A percentile compares a stretch with the other conserved stretches of the same genome.
Evolutionary conservation across 1,140 invertebrate species (phyloP).

Genomic region (Scaptomyza montana): DNA sequence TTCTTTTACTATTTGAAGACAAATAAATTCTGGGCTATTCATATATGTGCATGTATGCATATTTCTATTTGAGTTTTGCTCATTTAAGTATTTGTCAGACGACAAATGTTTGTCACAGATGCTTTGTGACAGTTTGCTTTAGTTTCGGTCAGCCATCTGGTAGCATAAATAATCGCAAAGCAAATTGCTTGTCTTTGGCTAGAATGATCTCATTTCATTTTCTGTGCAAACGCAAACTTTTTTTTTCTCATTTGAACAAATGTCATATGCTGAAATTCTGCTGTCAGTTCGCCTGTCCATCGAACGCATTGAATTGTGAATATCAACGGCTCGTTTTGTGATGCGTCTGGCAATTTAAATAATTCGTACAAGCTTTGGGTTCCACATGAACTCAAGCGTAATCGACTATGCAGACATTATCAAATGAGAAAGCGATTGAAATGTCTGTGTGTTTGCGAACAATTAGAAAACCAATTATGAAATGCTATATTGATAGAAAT

Average conservation of each 20-base stretch:
- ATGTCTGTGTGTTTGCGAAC: neutral
- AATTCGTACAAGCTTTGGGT: slow-evolving; percentile 14
- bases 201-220: slow-evolving; percentile 10
- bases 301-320: slow-evolving; percentile 53
- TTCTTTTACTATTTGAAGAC: slow-evolving; percentile 27
- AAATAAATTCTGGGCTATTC: slow-evolving; percentile 63
- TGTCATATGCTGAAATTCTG: slow-evolving; percentile 77
- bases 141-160: slow-evolving; percentile 53
- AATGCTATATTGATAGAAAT: neutral
- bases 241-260: slow-evolving; percentile 68
- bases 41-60: slow-evolving; percentile 52
- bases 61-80: slow-evolving; percentile 22
- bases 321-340: slow-evolving; percentile 10
- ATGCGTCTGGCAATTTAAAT: slow-evolving; percentile 55
- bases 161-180: slow-evolving; percentile 64
- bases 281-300: slow-evolving; percentile 68
- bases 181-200: slow-evolving; percentile 47
- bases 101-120: slow-evolving; percentile 64
- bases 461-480: neutral
- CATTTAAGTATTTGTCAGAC: slow-evolving; percentile 48
- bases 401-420: neutral
- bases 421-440: neutral
- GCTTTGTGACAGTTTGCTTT: slow-evolving; percentile 54
- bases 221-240: slow-evolving; percentile 14
- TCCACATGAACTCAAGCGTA: neutral